Base-by-base conservation (phyloP, 2,888 invertebrate genomes). In the Isoperla grammatica region DNA sequence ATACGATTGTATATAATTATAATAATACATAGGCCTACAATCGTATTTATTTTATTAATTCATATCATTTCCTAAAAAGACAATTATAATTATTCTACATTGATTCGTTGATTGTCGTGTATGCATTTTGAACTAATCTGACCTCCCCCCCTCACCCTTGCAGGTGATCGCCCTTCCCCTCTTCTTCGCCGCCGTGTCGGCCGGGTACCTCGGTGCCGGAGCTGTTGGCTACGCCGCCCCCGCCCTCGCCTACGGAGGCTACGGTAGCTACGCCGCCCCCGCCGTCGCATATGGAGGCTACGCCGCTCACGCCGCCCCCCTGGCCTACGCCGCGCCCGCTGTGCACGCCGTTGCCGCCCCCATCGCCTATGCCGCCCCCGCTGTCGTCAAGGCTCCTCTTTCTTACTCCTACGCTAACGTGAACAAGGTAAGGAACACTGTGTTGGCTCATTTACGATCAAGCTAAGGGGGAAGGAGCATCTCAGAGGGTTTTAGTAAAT, bases 161-260 rank as follows among this genome's bases (percentile, higher is more conserved):
- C 29, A 29, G 29, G 29, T 29, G 29, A 57, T 58, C 54, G 57
- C 50, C 49, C 57, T 62, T 45, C 55, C 62, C 39, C 46, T 60
- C 46, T 62, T 62, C 57, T 56, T 67, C 61, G 65, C 69, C 67
- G 76, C 71, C 56, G 76, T 75, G 12, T 72, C 73, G 48, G 72
- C 71, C 67, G 71, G 75, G 29, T 29, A 29, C 29, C 29, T 29
- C 29, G 60, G 48, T 6, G n/a, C n/a, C n/a, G n/a, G n/a, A n/a
- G n/a, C n/a, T n/a, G n/a, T n/a, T n/a, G 57, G 61, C 19, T 84
- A 84, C 71, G 80, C 84, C 67, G 84, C 83, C 76, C 79, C 73
- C 6, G 66, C 73, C 13, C 55, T 71, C 29, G 66, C 68, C 20
- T 65, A 68, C 46, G 62, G 73, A 68, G 70, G 70, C 56, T 63